phyloP scores from a whole-genome alignment of 2,888 invertebrate genomes.

The Drosophila lacicola region DNA sequence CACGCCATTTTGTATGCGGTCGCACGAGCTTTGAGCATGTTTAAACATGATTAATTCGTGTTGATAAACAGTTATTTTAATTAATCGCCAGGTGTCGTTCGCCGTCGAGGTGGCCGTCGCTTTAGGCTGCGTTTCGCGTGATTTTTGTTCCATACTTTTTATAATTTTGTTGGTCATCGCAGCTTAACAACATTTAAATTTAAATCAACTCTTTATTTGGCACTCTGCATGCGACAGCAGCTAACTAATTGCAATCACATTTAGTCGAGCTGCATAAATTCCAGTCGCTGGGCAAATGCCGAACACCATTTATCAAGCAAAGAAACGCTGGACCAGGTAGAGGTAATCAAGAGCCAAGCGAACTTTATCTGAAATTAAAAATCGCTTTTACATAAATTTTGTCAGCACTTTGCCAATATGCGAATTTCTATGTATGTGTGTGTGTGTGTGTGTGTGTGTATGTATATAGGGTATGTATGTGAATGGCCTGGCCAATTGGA shows the following conservation, averaged over 20 bases:
- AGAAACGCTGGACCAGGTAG: slow-evolving; percentile 29
- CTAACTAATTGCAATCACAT: slow-evolving; percentile 57
- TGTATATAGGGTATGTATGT: background rate
- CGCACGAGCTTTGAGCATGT: slow-evolving; percentile 61
- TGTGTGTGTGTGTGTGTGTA: background rate
- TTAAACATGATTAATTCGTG: slow-evolving; percentile 75
- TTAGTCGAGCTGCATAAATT: slow-evolving; percentile 57
- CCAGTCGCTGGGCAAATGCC: slow-evolving; percentile 19
- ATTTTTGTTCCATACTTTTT: slow-evolving; percentile 5
- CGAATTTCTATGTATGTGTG: slow-evolving; percentile 7
- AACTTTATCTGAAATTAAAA: slow-evolving; percentile 77
- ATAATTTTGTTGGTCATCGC: slow-evolving; percentile 2
- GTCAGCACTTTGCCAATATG: slow-evolving; percentile 61
- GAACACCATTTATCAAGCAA: slow-evolving; percentile 68
- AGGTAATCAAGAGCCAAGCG: slow-evolving; percentile 62
- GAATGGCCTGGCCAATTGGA: slow-evolving; percentile 16
- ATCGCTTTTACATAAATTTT: slow-evolving; percentile 70
- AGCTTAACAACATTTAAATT: slow-evolving; percentile 56
- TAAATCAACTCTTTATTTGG: slow-evolving; percentile 50
- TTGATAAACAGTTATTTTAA: slow-evolving; percentile 80
- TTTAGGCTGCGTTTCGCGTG: slow-evolving; percentile 11
- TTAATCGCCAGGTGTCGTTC: slow-evolving; percentile 82
- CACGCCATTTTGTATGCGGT: slow-evolving; percentile 59
- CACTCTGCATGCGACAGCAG: slow-evolving; percentile 20
- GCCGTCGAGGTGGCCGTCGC: slow-evolving; percentile 22